Conservation (phyloP, 2,888 invertebrate species). For the Drepana falcataria region DNA sequence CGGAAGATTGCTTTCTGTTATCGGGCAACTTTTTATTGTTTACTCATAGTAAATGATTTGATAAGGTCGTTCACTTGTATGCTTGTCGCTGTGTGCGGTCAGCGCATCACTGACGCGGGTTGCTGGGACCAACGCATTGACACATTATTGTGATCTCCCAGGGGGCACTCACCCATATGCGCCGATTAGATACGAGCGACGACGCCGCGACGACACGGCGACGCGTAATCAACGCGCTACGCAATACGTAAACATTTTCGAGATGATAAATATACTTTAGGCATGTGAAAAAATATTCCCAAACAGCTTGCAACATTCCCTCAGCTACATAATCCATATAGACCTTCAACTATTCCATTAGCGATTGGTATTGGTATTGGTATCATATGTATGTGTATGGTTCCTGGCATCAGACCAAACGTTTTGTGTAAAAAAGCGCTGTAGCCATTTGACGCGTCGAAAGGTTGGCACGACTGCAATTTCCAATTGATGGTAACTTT, state of each 20-base stretch:
- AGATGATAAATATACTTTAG: not conserved
- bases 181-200: constrained; percentile 66
- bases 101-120: constrained; percentile 17
- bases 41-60: constrained; percentile 13
- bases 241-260: constrained; percentile 25
- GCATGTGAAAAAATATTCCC: not conserved
- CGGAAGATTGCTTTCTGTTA: not conserved
- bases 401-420: constrained; percentile 40
- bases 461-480: constrained; percentile 1
- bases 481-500: constrained; percentile 1
- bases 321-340: constrained; percentile 17
- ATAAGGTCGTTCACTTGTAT: constrained; percentile 13
- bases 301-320: not conserved
- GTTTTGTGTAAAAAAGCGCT: constrained; percentile 13
- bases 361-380: constrained; percentile 26
- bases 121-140: constrained; percentile 72
- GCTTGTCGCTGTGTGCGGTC: constrained; percentile 14
- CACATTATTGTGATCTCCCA: constrained; percentile 39
- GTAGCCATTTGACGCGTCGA: not conserved
- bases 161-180: constrained; percentile 75
- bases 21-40: constrained; percentile 1
- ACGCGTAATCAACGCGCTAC: constrained; percentile 44
- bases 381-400: constrained; percentile 9
- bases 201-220: constrained; percentile 34
- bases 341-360: constrained; percentile 30